A percentile compares a stretch with the other conserved stretches of the same genome.
phyloP scores from a whole-genome alignment of 2,888 invertebrate species.

The Drosophila histrio region DNA sequence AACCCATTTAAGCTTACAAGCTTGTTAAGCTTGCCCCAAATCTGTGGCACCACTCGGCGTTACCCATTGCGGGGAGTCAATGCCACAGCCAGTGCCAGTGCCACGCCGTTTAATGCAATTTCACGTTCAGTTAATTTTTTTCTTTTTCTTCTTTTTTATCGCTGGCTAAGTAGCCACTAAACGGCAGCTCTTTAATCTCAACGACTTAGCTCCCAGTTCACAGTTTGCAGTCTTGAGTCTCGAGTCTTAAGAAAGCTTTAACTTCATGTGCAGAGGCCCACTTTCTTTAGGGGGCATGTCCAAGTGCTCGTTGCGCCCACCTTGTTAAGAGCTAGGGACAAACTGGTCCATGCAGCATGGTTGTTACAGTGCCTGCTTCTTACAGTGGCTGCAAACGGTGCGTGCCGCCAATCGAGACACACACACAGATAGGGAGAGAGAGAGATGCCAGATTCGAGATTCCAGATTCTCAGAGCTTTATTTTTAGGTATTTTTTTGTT shows the following conservation, averaged over 20 bases:
- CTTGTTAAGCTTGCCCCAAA: conserved; percentile 79
- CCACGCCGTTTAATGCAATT: conserved; percentile 70
- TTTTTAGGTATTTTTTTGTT: conserved; percentile 52
- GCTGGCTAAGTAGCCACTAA: conserved; percentile 78
- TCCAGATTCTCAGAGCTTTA: conserved; percentile 39
- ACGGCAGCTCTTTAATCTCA: conserved; percentile 80
- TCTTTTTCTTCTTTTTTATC: conserved; percentile 54
- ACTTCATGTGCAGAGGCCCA: conserved; percentile 13
- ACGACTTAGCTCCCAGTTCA: conserved; percentile 59
- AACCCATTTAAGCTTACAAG: conserved; percentile 75
- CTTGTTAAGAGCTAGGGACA: conserved; percentile 76
- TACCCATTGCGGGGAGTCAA: not conserved
- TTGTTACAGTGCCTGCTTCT: not conserved
- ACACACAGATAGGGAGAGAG: conserved; percentile 8
- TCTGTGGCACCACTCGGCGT: conserved; percentile 41
- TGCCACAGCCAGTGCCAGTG: not conserved
- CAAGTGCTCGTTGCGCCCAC: conserved; percentile 67
- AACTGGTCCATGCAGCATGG: conserved; percentile 43
- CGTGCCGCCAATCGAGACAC: conserved; percentile 56
- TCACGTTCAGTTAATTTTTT: conserved; percentile 62
- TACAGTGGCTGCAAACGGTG: conserved; percentile 40
- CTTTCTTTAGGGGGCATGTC: conserved; percentile 58
- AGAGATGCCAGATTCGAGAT: conserved; percentile 45
- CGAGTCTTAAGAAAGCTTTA: conserved; percentile 32
- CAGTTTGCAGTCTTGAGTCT: not conserved